These are phyloP conservation scores for Pandion haliaetus DNA, from an alignment of 2,113 vertebrate species.

Conservation along the genomic window DNA sequence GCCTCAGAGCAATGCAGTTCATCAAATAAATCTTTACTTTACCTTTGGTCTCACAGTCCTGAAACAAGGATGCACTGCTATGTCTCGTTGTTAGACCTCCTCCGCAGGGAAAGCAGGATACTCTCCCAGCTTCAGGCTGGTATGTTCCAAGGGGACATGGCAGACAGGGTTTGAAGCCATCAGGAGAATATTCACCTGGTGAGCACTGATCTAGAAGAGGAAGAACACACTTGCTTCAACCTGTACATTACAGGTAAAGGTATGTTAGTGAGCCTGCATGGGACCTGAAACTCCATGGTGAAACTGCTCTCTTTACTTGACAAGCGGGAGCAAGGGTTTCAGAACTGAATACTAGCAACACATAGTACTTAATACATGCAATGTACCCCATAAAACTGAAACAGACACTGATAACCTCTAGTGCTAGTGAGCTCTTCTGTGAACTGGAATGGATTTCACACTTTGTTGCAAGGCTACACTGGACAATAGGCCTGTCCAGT, in stretches of 20 bases:
- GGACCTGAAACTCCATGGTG: background rate
- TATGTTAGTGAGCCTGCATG: background rate
- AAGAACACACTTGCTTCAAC: background rate
- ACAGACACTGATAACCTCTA: background rate
- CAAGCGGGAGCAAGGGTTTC: background rate
- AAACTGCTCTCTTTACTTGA: background rate
- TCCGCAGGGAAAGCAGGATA: slow-evolving; percentile 89
- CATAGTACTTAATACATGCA: background rate
- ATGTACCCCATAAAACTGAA: background rate
- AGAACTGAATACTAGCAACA: background rate
- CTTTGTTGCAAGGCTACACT: background rate
- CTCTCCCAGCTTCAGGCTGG: slow-evolving; percentile 89
- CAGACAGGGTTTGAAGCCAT: slow-evolving; percentile 89
- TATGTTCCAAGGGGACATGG: slow-evolving; percentile 86
- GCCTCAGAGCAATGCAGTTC: fast-evolving
- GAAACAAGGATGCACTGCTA: slow-evolving; percentile 81
- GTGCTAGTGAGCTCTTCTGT: background rate
- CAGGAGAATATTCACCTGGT: slow-evolving; percentile 86
- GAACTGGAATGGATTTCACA: background rate
- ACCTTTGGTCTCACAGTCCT: slow-evolving; percentile 97
- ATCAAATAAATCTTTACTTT: background rate
- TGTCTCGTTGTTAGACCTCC: slow-evolving; percentile 87
- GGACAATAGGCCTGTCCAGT: background rate
- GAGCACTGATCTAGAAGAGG: slow-evolving; percentile 83
- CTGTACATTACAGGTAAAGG: background rate